Evolutionary conservation across 1,140 invertebrate species (phyloP), one percentile per base, ranked within the genome.

Genomic region (Trachymyrmex cornetzi): DNA sequence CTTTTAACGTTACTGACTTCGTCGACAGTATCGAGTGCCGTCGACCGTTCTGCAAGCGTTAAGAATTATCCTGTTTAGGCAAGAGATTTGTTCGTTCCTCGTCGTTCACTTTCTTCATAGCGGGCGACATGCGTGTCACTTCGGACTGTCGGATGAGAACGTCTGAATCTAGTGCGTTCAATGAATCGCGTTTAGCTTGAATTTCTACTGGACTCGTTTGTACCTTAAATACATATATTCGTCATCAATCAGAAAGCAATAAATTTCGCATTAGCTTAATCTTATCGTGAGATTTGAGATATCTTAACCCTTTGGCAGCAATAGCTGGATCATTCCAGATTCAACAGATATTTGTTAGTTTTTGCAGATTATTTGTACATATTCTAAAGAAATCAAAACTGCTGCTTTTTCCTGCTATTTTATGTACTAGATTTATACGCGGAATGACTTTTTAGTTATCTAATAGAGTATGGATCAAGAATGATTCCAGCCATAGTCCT

Each of bases 21-120:
- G 86, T 85, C 87, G 89, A 90, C 77, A 69, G 64, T 12, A 69
- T 77, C 9, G n/a, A 81, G 66, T 67, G 50, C 80, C 87, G 92
- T 86, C 93, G 93, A 91, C 93, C 86, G 14, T 93, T 94, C 77
- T 89, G 89, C 63, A 92, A 92, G 77, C 91, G 94, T 94, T 95
- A 95, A 94, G 94, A 94, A 38, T 92, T 90, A 53, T 94, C 92
- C 75, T 93, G 91, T 30, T 92, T 93, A 34, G 91, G 71, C 61
- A 95, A 87, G 30, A 95, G 87, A 88, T 93, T 95, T 44, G 92
- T 89, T 77, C 85, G 92, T 53, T 94, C 94, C 24, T 93, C 92
- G 0, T 94, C 93, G 2, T 72, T 72, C 7, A 88, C 77, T 27
- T 91, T 93, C 81, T 93, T 94, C 2, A n/a, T 34, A 0, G 59